Evolutionary conservation across 2,113 vertebrate species (phyloP).

Genomic region (Datnioides undecimradiatus): DNA sequence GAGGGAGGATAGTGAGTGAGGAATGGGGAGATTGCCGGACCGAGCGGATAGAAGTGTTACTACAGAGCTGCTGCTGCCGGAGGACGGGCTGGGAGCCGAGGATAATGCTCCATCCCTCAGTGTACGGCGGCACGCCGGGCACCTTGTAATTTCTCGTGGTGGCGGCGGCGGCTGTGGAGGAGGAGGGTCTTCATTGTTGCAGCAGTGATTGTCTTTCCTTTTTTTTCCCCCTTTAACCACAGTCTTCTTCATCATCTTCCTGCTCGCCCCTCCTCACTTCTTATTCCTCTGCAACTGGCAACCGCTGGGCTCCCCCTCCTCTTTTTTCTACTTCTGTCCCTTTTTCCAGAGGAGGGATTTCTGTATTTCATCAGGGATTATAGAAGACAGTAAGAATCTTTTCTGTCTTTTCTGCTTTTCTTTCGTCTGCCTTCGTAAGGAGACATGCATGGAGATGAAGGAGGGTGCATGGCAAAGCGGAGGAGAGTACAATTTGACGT

Average conservation of each 20-base stretch:
- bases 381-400: conserved; percentile 81
- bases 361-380: conserved; percentile 75
- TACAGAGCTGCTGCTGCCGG: conserved; percentile 81
- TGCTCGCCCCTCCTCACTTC: conserved; percentile 62
- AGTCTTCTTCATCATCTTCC: conserved; percentile 58
- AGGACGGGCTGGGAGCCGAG: conserved; percentile 70
- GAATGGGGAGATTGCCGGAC: conserved; percentile 74
- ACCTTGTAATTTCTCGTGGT: conserved; percentile 60
- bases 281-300: conserved; percentile 69
- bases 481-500: conserved; percentile 31
- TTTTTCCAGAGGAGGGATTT: conserved; percentile 76
- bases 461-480: conserved; percentile 26
- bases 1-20: conserved; percentile 60
- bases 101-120: conserved; percentile 79
- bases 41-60: conserved; percentile 83
- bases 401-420: conserved; percentile 46
- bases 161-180: conserved; percentile 5
- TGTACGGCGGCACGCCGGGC: conserved; percentile 58
- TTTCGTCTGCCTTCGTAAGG: neutral
- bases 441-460: conserved; percentile 42
- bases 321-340: conserved; percentile 62
- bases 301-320: conserved; percentile 51
- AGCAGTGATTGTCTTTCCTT: conserved; percentile 61
- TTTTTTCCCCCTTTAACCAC: conserved; percentile 31
- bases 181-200: conserved; percentile 59